Conservation (phyloP, 1,140 invertebrate species). For the Sycophila sp. region DNA sequence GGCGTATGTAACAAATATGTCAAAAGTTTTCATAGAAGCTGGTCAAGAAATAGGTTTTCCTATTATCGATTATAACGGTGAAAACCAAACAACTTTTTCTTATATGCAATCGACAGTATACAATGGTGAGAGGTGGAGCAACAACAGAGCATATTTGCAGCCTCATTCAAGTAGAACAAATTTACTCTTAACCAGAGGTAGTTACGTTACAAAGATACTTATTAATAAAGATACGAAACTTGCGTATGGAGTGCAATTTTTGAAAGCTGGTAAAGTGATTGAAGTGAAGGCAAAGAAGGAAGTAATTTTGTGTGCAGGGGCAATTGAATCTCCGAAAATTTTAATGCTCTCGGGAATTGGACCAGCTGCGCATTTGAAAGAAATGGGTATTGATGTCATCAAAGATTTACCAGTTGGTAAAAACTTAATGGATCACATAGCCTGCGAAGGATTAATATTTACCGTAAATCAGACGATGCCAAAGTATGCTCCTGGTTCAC, state of each 20-base stretch:
- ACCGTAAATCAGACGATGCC: slow-evolving; percentile 68
- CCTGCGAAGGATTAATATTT: slow-evolving; percentile 75
- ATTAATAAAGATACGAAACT: slow-evolving; percentile 75
- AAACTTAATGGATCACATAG: slow-evolving; percentile 84
- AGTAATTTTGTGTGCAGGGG: slow-evolving; percentile 79
- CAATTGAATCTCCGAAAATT: slow-evolving; percentile 80
- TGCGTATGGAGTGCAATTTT: slow-evolving; percentile 74
- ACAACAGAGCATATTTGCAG: slow-evolving; percentile 78
- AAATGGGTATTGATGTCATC: slow-evolving; percentile 71
- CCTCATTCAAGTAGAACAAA: slow-evolving; percentile 73
- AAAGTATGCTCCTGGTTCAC: slow-evolving; percentile 39
- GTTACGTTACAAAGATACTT: slow-evolving; percentile 78
- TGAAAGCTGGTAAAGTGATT: slow-evolving; percentile 65
- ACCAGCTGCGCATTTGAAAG: slow-evolving; percentile 73
- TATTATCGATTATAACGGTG: slow-evolving; percentile 77
- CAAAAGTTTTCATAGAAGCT: too few species aligned
- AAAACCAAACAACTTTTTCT: slow-evolving; percentile 69
- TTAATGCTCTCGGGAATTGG: slow-evolving; percentile 88
- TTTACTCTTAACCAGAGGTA: slow-evolving; percentile 72
- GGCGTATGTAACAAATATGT: too few species aligned
- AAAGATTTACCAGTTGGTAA: slow-evolving; percentile 79
- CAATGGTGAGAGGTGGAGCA: slow-evolving; percentile 78
- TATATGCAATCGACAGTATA: slow-evolving; percentile 74
- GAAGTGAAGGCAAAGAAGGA: slow-evolving; percentile 74
- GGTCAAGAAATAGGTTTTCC: slow-evolving; percentile 74